Evolutionary conservation across 1,140 invertebrate species (phyloP).

Genomic region (Ceratosolen solmsi): DNA sequence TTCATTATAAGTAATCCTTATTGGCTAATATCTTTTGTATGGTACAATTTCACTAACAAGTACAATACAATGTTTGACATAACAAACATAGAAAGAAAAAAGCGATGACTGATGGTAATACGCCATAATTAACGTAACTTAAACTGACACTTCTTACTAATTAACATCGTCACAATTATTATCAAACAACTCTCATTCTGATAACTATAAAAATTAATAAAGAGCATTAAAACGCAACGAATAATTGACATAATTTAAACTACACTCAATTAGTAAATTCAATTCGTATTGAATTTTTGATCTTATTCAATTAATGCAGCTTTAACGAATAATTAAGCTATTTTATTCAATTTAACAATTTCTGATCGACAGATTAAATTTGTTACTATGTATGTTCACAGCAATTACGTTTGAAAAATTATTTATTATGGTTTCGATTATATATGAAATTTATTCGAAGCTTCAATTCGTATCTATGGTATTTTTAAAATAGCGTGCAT

Average conservation of each 20-base stretch:
- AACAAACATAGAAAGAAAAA: conserved; percentile 53
- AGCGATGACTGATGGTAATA: conserved; percentile 52
- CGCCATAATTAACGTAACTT: conserved; percentile 21
- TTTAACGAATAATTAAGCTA: conserved; percentile 39
- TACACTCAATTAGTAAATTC: conserved; percentile 29
- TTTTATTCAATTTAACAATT: conserved; percentile 19
- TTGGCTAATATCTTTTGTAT: conserved; percentile 63
- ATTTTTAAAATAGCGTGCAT: conserved; percentile 44
- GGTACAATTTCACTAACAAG: conserved; percentile 68
- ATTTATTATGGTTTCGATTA: neutral
- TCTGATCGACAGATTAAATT: conserved; percentile 27
- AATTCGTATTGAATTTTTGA: no score
- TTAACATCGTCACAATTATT: conserved; percentile 17
- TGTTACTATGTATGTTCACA: conserved; percentile 13
- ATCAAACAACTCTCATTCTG: conserved; percentile 9
- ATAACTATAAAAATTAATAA: conserved; percentile 34
- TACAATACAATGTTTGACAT: conserved; percentile 61
- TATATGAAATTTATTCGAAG: conserved; percentile 1
- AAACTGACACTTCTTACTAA: conserved; percentile 28
- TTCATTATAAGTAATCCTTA: conserved; percentile 67
- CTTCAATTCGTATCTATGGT: conserved; percentile 5
- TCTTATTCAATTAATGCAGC: conserved; percentile 31
- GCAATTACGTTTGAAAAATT: neutral
- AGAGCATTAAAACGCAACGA: conserved; percentile 23
- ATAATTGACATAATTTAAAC: conserved; percentile 33